Conservation (phyloP, 2,113 vertebrate species). For the Mirounga angustirostris region DNA sequence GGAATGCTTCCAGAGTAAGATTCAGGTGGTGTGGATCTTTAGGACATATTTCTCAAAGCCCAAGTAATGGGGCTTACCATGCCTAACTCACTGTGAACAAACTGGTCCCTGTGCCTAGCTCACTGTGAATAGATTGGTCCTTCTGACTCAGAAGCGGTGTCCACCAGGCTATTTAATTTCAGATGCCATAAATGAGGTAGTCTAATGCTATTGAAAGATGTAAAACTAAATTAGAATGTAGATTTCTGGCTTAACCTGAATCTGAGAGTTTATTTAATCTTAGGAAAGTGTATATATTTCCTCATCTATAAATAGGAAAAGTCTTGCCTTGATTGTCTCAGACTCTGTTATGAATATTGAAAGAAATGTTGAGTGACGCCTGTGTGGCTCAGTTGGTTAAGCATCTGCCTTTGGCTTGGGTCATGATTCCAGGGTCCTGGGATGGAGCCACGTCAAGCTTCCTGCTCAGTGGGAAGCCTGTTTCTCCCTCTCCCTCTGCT, state of each 20-base stretch:
- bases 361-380: not conserved
- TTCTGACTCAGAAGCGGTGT: not conserved
- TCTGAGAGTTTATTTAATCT: not conserved
- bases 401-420: too few relatives aligned
- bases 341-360: not conserved
- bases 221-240: not conserved
- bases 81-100: not conserved
- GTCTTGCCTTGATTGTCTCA: not conserved
- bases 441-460: too few relatives aligned
- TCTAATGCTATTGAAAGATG: not conserved
- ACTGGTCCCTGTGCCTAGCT: not conserved
- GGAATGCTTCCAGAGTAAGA: not conserved
- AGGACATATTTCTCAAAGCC: not conserved
- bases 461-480: too few relatives aligned
- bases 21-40: not conserved
- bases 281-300: not conserved
- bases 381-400: too few relatives aligned
- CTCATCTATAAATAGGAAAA: not conserved
- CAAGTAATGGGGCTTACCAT: not conserved
- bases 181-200: not conserved
- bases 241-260: not conserved
- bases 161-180: not conserved
- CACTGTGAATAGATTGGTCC: not conserved
- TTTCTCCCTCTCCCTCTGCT: too few relatives aligned
- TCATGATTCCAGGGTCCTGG: too few relatives aligned